Base-by-base conservation (phyloP, 2,888 invertebrate genomes). In the Brachypterus glaber region DNA sequence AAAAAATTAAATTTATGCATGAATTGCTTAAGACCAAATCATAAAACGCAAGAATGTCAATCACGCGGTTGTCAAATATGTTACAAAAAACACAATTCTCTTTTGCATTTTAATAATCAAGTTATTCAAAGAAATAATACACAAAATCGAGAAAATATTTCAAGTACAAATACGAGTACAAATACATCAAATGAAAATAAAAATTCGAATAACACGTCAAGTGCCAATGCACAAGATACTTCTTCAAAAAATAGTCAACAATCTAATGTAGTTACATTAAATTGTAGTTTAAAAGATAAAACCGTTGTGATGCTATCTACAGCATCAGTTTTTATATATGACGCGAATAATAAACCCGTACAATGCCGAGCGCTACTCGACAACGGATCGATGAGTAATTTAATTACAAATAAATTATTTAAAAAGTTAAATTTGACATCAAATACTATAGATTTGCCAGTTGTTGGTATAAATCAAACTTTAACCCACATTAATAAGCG, bases 21-120 rank as follows among this genome's bases (percentile, higher is more conserved):
- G 7, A 46, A 44, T 37, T 49, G 49, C 33, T 41, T 46, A 9
- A 11, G 29, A 7, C 11, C 12, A 7, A 39, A 37, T 13, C 47
- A 49, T 37, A 18, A 24, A 2, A 21, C 12, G n/a, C 24, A 16
- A 7, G 11, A 33, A n/a, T 47, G 43, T 31, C 33, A 38, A 30
- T 35, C 27, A 7, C n/a, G 25, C n/a, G 26, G 17, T 9, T 45
- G 45, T 32, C 39, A 36, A 21, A 32, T 18, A 7, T 38, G 36
- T n/a, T 41, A 46, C 13, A 14, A 26, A 8, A 38, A 37, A 33
- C 47, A 49, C 25, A 35, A 45, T 16, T 25, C 45, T 3, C 18
- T 49, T 13, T 17, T 48, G 3, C 47, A 49, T 32, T n/a, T n/a
- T n/a, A n/a, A n/a, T n/a, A n/a, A n/a, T n/a, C n/a, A n/a, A n/a